Conservation (phyloP, 2,797 vertebrate species). For the Chrysocyon brachyurus region DNA sequence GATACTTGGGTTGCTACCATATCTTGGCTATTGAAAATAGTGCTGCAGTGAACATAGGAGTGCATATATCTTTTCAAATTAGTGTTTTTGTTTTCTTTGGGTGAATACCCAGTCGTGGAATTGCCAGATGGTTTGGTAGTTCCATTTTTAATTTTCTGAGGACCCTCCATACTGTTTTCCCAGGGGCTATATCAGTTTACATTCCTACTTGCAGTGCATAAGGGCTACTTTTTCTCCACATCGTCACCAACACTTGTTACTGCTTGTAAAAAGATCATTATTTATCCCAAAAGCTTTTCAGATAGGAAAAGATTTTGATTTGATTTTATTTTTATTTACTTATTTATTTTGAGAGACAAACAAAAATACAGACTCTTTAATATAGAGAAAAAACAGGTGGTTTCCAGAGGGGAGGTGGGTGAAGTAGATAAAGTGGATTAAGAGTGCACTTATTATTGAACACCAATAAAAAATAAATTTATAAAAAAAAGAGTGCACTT, state of each 20-base stretch:
- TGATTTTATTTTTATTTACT: neutral
- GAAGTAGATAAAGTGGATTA: neutral
- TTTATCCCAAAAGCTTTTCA: neutral
- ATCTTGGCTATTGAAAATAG: neutral
- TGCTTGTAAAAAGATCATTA: neutral
- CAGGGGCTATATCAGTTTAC: neutral
- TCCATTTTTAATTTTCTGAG: neutral
- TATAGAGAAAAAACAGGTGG: neutral
- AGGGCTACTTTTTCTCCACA: neutral
- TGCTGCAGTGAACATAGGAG: neutral
- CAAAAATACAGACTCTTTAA: neutral
- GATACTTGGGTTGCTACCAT: neutral
- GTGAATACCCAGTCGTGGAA: neutral
- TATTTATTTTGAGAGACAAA: neutral
- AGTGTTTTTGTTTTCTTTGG: neutral
- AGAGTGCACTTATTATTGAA: neutral
- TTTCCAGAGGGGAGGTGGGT: neutral
- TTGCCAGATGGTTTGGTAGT: neutral
- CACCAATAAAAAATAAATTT: too few species aligned
- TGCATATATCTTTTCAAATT: neutral
- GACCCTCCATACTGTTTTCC: neutral
- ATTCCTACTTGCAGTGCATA: neutral
- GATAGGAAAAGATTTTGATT: neutral
- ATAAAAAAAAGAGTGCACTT: neutral
- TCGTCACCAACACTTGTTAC: neutral